Percentiles rank a stretch among this genome's conserved stretches.
Evolutionary conservation across 1,140 invertebrate genomes (phyloP).

Genomic region (Drosophila saltans): DNA sequence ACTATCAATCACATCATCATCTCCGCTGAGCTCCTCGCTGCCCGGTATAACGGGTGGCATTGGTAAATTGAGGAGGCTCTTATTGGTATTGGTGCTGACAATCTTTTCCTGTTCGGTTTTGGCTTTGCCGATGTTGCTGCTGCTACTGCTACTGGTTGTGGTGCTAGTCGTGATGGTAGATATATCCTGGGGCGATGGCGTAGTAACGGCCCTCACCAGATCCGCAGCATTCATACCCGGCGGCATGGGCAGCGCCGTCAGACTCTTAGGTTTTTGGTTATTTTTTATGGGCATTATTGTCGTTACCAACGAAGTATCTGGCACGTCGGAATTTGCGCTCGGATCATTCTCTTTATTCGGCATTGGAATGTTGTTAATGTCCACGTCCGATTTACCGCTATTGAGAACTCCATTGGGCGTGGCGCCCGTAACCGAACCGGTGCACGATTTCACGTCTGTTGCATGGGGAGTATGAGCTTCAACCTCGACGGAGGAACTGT

Average conservation of each 20-base stretch:
- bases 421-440: conserved; percentile 31
- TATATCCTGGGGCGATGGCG: conserved; percentile 71
- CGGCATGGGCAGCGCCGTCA: conserved; percentile 91
- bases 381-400: conserved; percentile 74
- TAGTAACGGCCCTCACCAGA: conserved; percentile 65
- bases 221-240: conserved; percentile 93
- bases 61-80: conserved; percentile 92
- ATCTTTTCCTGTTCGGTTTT: conserved; percentile 56
- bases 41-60: conserved; percentile 94
- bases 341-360: conserved; percentile 78
- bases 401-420: conserved; percentile 62
- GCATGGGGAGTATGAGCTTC: conserved; percentile 69
- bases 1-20: conserved; percentile 87
- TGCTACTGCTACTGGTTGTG: neutral
- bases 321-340: conserved; percentile 44
- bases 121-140: conserved; percentile 19
- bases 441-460: conserved; percentile 39
- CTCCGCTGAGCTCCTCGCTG: conserved; percentile 90
- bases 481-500: conserved; percentile 76
- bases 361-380: conserved; percentile 87
- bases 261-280: conserved; percentile 85
- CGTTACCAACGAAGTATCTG: conserved; percentile 49
- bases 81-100: conserved; percentile 80
- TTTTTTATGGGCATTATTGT: conserved; percentile 34
- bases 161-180: neutral